These are phyloP conservation scores for Agonopterix alstromeriana DNA, from an alignment of 2,888 invertebrate genomes.

Conservation along the genomic window DNA sequence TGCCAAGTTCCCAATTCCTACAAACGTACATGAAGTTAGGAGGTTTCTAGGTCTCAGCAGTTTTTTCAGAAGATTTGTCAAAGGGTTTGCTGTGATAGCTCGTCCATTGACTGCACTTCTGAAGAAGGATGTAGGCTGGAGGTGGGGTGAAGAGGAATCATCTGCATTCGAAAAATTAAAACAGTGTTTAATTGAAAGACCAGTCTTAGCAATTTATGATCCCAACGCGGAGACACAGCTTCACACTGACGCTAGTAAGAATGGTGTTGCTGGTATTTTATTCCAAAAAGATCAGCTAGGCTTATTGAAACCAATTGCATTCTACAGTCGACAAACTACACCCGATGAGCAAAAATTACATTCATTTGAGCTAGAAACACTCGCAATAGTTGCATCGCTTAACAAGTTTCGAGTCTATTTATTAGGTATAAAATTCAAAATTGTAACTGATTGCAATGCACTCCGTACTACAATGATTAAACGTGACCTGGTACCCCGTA, in stretches of 20 bases:
- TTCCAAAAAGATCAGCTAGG: background rate
- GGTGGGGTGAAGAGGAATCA: background rate
- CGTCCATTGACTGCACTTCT: slow-evolving; percentile 4
- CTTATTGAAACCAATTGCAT: slow-evolving; percentile 5
- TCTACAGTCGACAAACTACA: slow-evolving; percentile 11
- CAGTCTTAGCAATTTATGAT: slow-evolving; percentile 21
- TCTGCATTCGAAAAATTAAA: slow-evolving; percentile 3
- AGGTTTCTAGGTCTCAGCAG: slow-evolving; percentile 5
- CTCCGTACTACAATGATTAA: slow-evolving; percentile 13
- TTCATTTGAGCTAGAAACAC: slow-evolving; percentile 16
- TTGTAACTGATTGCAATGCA: slow-evolving; percentile 15
- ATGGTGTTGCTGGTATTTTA: slow-evolving; percentile 8
- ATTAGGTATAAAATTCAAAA: slow-evolving; percentile 12
- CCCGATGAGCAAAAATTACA: slow-evolving; percentile 14
- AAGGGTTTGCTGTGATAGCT: slow-evolving; percentile 2
- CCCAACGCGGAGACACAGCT: slow-evolving; percentile 14
- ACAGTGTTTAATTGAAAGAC: slow-evolving; percentile 3
- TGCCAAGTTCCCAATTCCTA: slow-evolving; percentile 4
- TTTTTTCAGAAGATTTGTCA: slow-evolving; percentile 7
- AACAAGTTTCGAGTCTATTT: slow-evolving; percentile 15
- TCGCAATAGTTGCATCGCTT: slow-evolving; percentile 11
- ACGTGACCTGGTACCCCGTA: slow-evolving; percentile 12
- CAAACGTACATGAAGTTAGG: slow-evolving; percentile 1
- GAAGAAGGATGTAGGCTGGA: background rate
- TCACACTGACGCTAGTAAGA: slow-evolving; percentile 11